These are phyloP conservation scores for Acropternis orthonyx DNA, from an alignment of 2,797 vertebrate species.

Conservation along the genomic window DNA sequence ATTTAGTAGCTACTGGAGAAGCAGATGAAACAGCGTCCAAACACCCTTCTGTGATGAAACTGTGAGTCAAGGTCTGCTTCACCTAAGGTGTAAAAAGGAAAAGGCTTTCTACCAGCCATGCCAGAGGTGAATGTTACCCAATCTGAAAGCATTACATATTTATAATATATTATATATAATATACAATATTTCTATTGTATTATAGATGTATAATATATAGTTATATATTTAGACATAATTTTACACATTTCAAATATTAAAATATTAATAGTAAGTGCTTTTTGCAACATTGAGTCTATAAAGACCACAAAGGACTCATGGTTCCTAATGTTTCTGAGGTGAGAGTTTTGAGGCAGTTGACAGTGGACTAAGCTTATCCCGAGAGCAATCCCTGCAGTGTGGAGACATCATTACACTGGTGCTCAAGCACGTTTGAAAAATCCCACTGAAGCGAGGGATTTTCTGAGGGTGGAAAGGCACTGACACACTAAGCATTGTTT, in stretches of 20 bases:
- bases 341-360: neutral
- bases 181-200: too few relatives aligned
- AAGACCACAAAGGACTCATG: neutral
- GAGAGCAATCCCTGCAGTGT: neutral
- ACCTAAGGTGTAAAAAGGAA: neutral
- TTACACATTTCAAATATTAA: neutral
- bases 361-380: neutral
- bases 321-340: neutral
- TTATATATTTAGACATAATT: neutral
- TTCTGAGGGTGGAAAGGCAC: neutral
- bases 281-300: neutral
- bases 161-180: neutral
- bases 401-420: neutral
- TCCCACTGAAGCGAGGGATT: neutral
- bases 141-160: neutral
- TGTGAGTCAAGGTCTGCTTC: rapidly evolving
- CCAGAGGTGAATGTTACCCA: neutral
- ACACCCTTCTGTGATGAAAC: neutral
- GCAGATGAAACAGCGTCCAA: neutral
- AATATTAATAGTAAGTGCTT: neutral
- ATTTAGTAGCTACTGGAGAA: neutral
- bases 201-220: neutral
- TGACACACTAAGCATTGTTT: neutral
- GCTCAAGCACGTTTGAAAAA: neutral
- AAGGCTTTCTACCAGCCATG: neutral